phyloP scores from a whole-genome alignment of 2,888 invertebrate species.

The Drosophila neonasuta region DNA sequence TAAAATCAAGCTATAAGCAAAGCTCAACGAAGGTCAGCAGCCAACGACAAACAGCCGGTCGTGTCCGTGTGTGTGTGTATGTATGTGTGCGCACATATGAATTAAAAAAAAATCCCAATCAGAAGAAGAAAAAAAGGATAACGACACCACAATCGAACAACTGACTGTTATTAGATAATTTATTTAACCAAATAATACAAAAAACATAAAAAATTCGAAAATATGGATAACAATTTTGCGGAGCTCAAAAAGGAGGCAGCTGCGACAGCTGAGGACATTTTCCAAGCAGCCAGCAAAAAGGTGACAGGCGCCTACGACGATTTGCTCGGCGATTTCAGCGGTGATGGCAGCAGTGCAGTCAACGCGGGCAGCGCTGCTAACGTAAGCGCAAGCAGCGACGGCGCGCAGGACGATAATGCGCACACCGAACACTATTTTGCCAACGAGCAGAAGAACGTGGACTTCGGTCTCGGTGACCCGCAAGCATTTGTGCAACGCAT shows the following conservation, averaged over 20 bases:
- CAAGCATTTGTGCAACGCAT: slow-evolving; percentile 79
- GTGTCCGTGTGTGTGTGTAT: slow-evolving; percentile 35
- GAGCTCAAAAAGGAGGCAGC: slow-evolving; percentile 79
- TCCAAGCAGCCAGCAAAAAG: slow-evolving; percentile 55
- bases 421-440: slow-evolving; percentile 79
- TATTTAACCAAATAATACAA: not conserved
- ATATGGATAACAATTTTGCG: slow-evolving; percentile 80
- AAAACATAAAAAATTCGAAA: slow-evolving; percentile 5
- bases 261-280: slow-evolving; percentile 72
- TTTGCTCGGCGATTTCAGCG: slow-evolving; percentile 42
- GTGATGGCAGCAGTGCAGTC: slow-evolving; percentile 11
- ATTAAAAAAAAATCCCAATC: slow-evolving; percentile 38
- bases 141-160: slow-evolving; percentile 27
- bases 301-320: slow-evolving; percentile 58
- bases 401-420: slow-evolving; percentile 77
- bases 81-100: slow-evolving; percentile 6
- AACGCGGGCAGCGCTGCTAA: slow-evolving; percentile 44
- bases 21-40: slow-evolving; percentile 6
- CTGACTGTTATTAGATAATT: slow-evolving; percentile 11
- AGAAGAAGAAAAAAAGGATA: slow-evolving; percentile 66
- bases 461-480: slow-evolving; percentile 77
- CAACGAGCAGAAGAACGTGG: slow-evolving; percentile 78
- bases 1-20: slow-evolving; percentile 13
- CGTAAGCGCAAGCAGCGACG: slow-evolving; percentile 52
- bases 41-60: slow-evolving; percentile 31